A percentile compares a stretch with the other conserved stretches of the same genome.
These are phyloP conservation scores for Clarias macrocephalus DNA, from an alignment of 2,113 vertebrate species.

Conservation along the genomic window DNA sequence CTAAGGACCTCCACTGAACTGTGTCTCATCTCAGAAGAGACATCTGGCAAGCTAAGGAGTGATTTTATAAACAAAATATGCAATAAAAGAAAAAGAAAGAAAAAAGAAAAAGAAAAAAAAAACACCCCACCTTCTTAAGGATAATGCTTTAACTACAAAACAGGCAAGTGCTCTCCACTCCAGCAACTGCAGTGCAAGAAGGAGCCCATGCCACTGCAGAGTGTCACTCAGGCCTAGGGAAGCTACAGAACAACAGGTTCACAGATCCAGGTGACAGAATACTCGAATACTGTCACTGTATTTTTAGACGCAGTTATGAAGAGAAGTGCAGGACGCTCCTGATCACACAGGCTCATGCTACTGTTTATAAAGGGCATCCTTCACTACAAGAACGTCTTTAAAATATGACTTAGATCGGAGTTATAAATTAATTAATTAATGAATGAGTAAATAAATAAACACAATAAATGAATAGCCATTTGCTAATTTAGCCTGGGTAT, in stretches of 20 bases:
- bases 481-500: constrained; percentile 9
- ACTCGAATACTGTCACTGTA: constrained; percentile 62
- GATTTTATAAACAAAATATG: constrained; percentile 18
- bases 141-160: constrained; percentile 15
- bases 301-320: constrained; percentile 40
- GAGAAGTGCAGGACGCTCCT: constrained; percentile 64
- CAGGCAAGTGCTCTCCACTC: neutral
- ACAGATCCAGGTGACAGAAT: constrained; percentile 64
- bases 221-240: neutral
- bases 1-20: constrained; percentile 31
- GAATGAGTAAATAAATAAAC: neutral
- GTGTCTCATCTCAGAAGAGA: constrained; percentile 22
- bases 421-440: neutral
- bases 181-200: neutral
- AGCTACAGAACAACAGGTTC: neutral
- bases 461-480: constrained; percentile 6
- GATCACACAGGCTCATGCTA: constrained; percentile 55
- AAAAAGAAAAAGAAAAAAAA: constrained; percentile 21
- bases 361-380: constrained; percentile 64
- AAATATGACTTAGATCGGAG: constrained; percentile 61
- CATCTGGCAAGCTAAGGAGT: constrained; percentile 50
- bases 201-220: neutral
- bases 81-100: constrained; percentile 9
- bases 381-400: constrained; percentile 61
- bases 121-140: constrained; percentile 4